Conservation (phyloP, 1,140 invertebrate species). For the Phortica variegata region DNA sequence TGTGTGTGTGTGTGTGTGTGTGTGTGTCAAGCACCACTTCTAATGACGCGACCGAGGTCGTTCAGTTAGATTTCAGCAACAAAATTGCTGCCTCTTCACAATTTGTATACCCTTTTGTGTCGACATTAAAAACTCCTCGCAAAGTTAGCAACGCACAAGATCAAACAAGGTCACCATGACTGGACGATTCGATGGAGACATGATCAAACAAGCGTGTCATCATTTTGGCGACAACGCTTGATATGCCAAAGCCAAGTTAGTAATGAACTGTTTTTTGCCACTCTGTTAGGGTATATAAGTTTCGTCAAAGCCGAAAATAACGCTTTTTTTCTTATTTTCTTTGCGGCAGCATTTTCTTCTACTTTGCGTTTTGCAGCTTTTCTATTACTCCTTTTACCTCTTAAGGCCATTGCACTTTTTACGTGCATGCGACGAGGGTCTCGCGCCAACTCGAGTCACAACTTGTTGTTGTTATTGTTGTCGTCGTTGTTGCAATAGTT, state of each 20-base stretch:
- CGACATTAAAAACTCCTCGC: too few species aligned
- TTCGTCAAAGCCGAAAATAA: too few species aligned
- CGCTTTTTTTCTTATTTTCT: conserved; percentile 20
- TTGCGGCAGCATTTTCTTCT: conserved; percentile 4
- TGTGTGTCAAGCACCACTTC: conserved; percentile 37
- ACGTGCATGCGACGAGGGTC: conserved; percentile 52
- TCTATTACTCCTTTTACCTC: conserved; percentile 55
- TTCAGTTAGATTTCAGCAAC: conserved; percentile 25
- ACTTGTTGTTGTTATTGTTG: conserved; percentile 44
- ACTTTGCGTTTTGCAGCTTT: conserved; percentile 37
- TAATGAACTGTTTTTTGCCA: conserved; percentile 25
- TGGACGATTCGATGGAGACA: too few species aligned
- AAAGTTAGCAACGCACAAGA: too few species aligned
- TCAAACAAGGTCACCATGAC: too few species aligned
- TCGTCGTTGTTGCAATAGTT: conserved; percentile 27
- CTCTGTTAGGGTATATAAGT: too few species aligned
- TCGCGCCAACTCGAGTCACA: too few species aligned
- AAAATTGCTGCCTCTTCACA: conserved; percentile 4
- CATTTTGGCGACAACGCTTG: conserved; percentile 3
- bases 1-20: conserved; percentile 16
- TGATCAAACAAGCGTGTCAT: conserved; percentile 5
- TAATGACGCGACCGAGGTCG: conserved; percentile 52
- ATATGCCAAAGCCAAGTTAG: conserved; percentile 21
- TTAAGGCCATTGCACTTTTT: conserved; percentile 55
- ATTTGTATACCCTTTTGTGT: conserved; percentile 28